phyloP scores from a whole-genome alignment of 2,797 vertebrate species.

The Carduelis carduelis region DNA sequence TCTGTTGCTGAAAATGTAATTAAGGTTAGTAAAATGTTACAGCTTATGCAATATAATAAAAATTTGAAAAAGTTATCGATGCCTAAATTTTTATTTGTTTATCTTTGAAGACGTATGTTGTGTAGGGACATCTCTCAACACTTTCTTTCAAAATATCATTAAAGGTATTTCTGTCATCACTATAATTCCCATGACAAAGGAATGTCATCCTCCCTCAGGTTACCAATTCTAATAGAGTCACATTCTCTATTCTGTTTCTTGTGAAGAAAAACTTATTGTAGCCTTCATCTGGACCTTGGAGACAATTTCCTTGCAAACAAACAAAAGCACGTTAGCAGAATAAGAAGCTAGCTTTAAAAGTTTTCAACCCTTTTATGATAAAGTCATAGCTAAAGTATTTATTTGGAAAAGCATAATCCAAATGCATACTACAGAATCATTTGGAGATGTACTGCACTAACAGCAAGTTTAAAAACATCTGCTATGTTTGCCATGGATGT shows the following conservation, averaged over 20 bases:
- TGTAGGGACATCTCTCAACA: neutral
- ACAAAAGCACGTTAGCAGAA: neutral
- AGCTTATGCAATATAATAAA: slow-evolving; percentile 74
- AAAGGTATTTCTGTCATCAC: neutral
- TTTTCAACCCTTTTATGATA: neutral
- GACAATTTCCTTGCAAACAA: neutral
- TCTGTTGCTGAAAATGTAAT: slow-evolving; percentile 67
- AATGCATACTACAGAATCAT: neutral
- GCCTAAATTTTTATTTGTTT: neutral
- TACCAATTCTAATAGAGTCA: neutral
- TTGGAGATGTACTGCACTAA: neutral
- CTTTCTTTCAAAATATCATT: neutral
- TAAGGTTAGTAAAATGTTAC: slow-evolving; percentile 70
- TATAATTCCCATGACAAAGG: neutral
- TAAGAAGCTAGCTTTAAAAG: neutral
- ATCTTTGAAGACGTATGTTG: neutral
- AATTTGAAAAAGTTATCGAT: slow-evolving; percentile 15
- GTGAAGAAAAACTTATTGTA: neutral
- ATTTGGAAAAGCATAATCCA: neutral
- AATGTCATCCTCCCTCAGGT: neutral
- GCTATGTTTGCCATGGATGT: neutral
- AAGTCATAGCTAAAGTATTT: neutral
- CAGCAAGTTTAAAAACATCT: neutral
- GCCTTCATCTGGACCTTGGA: neutral
- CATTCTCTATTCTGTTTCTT: neutral